Conservation (phyloP, 2,888 invertebrate species). For the Pantelozetes paolii region DNA sequence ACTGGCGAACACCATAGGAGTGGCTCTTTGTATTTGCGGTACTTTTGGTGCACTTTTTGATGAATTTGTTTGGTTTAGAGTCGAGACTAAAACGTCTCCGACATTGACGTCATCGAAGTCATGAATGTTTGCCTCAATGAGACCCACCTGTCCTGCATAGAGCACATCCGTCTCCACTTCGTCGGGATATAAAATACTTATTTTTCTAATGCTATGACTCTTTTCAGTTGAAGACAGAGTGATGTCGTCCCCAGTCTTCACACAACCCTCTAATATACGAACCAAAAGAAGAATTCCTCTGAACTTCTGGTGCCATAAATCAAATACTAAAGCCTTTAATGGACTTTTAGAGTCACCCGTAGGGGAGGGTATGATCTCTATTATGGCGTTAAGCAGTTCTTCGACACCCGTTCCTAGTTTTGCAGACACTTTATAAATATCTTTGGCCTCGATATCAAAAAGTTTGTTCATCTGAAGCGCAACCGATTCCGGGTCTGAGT, state of each 20-base stretch:
- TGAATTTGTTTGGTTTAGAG: neutral
- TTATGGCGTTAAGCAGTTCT: slow-evolving; percentile 69
- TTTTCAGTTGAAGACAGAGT: slow-evolving; percentile 28
- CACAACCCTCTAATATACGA: slow-evolving; percentile 70
- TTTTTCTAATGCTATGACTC: slow-evolving; percentile 60
- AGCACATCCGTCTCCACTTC: slow-evolving; percentile 57
- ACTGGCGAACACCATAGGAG: slow-evolving; percentile 66
- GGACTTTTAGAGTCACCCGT: slow-evolving; percentile 53
- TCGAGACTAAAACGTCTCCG: slow-evolving; percentile 67
- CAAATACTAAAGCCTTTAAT: slow-evolving; percentile 79
- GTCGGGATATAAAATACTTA: slow-evolving; percentile 74
- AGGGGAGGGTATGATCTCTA: slow-evolving; percentile 69
- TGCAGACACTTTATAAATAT: slow-evolving; percentile 81
- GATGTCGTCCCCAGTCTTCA: slow-evolving; percentile 71
- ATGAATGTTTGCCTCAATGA: slow-evolving; percentile 75
- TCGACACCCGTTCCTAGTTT: slow-evolving; percentile 81
- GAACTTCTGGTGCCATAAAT: slow-evolving; percentile 87
- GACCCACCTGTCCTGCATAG: slow-evolving; percentile 86
- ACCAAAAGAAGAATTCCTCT: slow-evolving; percentile 73
- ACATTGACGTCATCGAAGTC: slow-evolving; percentile 67
- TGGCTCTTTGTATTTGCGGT: slow-evolving; percentile 35
- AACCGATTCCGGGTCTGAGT: slow-evolving; percentile 79
- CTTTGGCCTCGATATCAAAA: slow-evolving; percentile 71
- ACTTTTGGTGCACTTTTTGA: neutral
- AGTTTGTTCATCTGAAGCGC: slow-evolving; percentile 70